Percentiles rank a stretch among this genome's conserved stretches.
Conservation (phyloP, 2,113 vertebrate genomes). For the Centrocercus urophasianus region DNA sequence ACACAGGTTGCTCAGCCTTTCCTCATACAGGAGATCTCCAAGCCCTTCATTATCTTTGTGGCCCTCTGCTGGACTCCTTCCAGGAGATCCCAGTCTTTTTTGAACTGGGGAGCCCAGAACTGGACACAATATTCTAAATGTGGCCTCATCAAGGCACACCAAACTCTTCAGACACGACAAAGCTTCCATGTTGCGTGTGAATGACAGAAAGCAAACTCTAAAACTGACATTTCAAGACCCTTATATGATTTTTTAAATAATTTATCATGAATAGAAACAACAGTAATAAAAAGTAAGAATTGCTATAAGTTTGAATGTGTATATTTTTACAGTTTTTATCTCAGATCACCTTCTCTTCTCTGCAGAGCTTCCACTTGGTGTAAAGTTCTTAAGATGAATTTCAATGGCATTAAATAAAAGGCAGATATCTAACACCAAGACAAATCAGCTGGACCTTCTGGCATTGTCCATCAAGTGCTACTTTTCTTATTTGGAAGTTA, state of each 20-base stretch:
- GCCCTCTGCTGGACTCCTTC: no score
- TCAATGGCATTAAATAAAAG: not conserved
- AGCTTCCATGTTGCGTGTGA: not conserved
- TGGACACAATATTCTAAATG: no score
- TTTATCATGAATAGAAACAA: not conserved
- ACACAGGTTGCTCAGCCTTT: no score
- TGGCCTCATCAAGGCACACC: not conserved
- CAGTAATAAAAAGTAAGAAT: not conserved
- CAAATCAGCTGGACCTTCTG: not conserved
- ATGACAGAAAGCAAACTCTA: not conserved
- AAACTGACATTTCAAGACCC: not conserved
- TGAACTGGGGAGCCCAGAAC: no score
- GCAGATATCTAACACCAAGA: not conserved
- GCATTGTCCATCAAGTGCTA: not conserved
- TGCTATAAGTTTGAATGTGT: not conserved
- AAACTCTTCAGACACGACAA: slow-evolving; percentile 16
- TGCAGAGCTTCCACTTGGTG: not conserved
- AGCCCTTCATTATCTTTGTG: no score
- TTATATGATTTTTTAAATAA: not conserved
- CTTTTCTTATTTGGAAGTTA: not conserved
- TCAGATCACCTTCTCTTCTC: not conserved
- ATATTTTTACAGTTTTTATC: not conserved
- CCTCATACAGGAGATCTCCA: no score
- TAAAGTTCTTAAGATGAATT: not conserved
- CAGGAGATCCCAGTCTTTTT: no score